phyloP scores from a whole-genome alignment of 2,888 invertebrate species.

The Andrena fulva region DNA sequence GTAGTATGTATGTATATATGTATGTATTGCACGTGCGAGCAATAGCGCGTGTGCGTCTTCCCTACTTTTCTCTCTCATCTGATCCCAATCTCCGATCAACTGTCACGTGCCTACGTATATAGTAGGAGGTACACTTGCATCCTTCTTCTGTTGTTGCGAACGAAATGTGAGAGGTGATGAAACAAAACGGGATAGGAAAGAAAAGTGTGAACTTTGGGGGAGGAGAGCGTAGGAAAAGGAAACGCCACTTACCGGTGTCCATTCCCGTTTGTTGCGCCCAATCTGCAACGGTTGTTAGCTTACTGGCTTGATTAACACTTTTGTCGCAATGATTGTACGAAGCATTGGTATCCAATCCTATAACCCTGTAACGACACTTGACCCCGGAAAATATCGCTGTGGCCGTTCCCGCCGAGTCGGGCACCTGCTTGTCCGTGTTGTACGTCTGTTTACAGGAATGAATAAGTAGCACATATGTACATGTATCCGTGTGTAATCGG shows the following conservation, averaged over 20 bases:
- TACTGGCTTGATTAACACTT: conserved; percentile 77
- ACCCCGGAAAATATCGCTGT: conserved; percentile 89
- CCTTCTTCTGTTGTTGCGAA: too few species aligned
- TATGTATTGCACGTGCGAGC: too few species aligned
- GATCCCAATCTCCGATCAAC: too few species aligned
- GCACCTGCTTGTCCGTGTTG: conserved; percentile 89
- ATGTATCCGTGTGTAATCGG: neutral
- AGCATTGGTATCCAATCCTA: conserved; percentile 86
- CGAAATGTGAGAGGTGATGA: neutral
- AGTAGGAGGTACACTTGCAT: too few species aligned
- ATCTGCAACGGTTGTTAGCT: conserved; percentile 85
- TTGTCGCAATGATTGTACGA: conserved; percentile 84
- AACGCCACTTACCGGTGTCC: conserved; percentile 85
- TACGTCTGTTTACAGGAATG: conserved; percentile 86
- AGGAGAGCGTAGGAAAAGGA: neutral
- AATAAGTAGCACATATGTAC: neutral
- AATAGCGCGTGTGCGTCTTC: too few species aligned
- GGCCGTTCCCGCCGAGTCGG: conserved; percentile 90
- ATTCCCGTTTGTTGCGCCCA: conserved; percentile 88
- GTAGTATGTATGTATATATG: too few species aligned
- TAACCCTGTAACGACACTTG: conserved; percentile 87
- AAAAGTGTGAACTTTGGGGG: too few species aligned
- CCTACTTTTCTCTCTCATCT: too few species aligned
- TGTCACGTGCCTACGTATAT: too few species aligned
- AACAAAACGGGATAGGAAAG: too few species aligned